These are phyloP conservation scores for Dicerorhinus sumatrensis DNA, from an alignment of 2,113 vertebrate genomes.

Conservation along the genomic window DNA sequence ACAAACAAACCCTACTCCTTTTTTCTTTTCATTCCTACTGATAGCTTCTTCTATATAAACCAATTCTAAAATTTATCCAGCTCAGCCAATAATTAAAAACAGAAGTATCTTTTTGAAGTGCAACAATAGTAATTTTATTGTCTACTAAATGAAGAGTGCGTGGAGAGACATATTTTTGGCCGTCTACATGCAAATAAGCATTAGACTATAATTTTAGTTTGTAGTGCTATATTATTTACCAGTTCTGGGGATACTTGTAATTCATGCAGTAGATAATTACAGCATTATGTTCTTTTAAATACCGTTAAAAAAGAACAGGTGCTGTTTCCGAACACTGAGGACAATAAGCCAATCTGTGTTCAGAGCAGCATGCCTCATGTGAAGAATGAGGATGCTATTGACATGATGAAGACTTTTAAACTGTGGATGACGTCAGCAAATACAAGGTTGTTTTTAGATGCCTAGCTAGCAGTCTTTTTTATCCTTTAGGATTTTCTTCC, in stretches of 20 bases:
- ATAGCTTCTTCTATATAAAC: not conserved
- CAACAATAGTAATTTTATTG: conserved; percentile 65
- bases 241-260: conserved; percentile 65
- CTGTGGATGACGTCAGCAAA: not conserved
- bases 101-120: conserved; percentile 48
- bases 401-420: conserved; percentile 22
- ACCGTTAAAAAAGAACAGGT: conserved; percentile 60
- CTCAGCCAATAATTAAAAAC: conserved; percentile 53
- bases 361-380: not conserved
- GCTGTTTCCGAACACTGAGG: conserved; percentile 43
- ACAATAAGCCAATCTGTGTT: conserved; percentile 37
- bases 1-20: not conserved
- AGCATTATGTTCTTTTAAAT: conserved; percentile 73
- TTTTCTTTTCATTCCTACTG: not conserved
- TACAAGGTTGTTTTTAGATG: conserved; percentile 48
- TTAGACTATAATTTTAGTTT: conserved; percentile 58
- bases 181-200: conserved; percentile 66
- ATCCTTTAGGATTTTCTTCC: not conserved
- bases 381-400: not conserved
- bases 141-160: conserved; percentile 23
- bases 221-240: conserved; percentile 68
- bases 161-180: conserved; percentile 56
- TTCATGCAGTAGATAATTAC: conserved; percentile 70
- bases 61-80: conserved; percentile 26
- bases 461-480: not conserved